Evolutionary conservation across 1,140 invertebrate species (phyloP).

Genomic region (silkworm (Bombyx mori)): ASM3026992v2 NC_085116.1:2926001-2926500

Average conservation of each 20-base stretch:
- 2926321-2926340: too few relatives aligned
- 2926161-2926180: slow-evolving; percentile 19
- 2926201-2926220: slow-evolving; percentile 1
- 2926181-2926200: slow-evolving; percentile 16
- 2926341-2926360: too few relatives aligned
- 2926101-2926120: slow-evolving; percentile 5
- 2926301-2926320: too few relatives aligned
- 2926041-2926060: slow-evolving; percentile 8
- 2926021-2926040: slow-evolving; percentile 8
- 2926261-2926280: not conserved
- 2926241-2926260: not conserved
- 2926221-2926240: too few relatives aligned
- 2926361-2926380: too few relatives aligned
- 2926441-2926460: too few relatives aligned
- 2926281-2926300: too few relatives aligned
- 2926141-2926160: slow-evolving; percentile 22
- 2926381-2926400: too few relatives aligned
- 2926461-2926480: too few relatives aligned
- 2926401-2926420: too few relatives aligned
- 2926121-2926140: slow-evolving; percentile 24
- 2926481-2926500: too few relatives aligned
- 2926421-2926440: too few relatives aligned
- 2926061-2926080: not conserved
- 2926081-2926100: slow-evolving; percentile 11
- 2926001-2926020: not conserved